Conservation (phyloP, 2,888 invertebrate genomes). For the Cosmia pyralina region DNA sequence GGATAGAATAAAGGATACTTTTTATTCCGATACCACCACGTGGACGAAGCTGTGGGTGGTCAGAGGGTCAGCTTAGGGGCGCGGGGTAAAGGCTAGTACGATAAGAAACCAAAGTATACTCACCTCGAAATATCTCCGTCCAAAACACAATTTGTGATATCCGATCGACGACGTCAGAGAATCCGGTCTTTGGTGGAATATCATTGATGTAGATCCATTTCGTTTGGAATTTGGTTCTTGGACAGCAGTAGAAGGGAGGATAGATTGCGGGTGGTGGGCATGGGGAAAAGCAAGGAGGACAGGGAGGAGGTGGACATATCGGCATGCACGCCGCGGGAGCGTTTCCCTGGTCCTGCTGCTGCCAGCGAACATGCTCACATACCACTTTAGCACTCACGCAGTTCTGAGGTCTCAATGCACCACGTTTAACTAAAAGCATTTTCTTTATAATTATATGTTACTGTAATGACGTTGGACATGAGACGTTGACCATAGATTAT, state of each 20-base stretch:
- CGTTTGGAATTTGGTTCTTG: constrained; percentile 80
- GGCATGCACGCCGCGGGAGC: background rate
- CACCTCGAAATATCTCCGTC: constrained; percentile 94
- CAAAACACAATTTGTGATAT: constrained; percentile 93
- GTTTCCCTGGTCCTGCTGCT: constrained; percentile 12
- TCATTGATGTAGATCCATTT: constrained; percentile 91
- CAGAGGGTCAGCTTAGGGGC: too few relatives aligned
- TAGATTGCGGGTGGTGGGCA: constrained; percentile 37
- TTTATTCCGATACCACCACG: background rate
- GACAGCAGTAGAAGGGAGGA: constrained; percentile 76
- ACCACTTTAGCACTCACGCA: constrained; percentile 26
- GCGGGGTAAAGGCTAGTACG: background rate
- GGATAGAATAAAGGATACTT: background rate
- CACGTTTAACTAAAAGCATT: constrained; percentile 49
- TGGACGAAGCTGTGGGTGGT: background rate
- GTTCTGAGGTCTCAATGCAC: constrained; percentile 13
- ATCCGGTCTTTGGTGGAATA: constrained; percentile 89
- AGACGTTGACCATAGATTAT: background rate
- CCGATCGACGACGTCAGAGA: constrained; percentile 93
- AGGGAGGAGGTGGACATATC: constrained; percentile 36
- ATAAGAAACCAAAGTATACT: constrained; percentile 46
- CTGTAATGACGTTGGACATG: background rate
- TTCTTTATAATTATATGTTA: background rate
- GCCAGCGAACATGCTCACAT: constrained; percentile 38
- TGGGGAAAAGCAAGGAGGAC: constrained; percentile 44